Evolutionary conservation across 2,113 vertebrate genomes (phyloP).

Genomic region (Syrrhaptes paradoxus): DNA sequence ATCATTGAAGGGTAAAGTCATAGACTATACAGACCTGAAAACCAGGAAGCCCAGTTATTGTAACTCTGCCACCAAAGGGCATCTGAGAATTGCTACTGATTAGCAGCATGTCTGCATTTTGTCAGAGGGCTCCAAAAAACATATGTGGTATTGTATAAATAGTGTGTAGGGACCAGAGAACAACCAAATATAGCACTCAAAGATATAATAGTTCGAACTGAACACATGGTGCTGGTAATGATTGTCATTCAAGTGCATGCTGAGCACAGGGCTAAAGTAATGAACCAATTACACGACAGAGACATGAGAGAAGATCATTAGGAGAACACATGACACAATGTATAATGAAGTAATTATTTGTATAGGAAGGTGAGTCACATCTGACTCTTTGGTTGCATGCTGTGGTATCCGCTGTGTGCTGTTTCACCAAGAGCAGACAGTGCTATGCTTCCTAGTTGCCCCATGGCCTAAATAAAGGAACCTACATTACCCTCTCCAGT

Average conservation of each 20-base stretch:
- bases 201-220: not conserved
- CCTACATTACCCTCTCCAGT: not conserved
- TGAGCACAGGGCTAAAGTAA: not conserved
- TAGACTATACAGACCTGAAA: not conserved
- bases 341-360: not conserved
- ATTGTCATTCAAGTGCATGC: not conserved
- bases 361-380: not conserved
- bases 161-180: not conserved
- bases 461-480: not conserved
- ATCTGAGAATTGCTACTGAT: not conserved
- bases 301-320: not conserved
- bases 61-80: not conserved
- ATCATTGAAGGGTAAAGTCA: not conserved
- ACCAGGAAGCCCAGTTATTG: not conserved
- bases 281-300: not conserved
- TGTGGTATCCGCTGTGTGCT: not conserved
- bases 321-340: not conserved
- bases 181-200: not conserved
- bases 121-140: slow-evolving; percentile 2
- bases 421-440: not conserved
- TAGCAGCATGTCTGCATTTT: not conserved
- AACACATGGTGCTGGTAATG: slow-evolving; percentile 14
- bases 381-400: not conserved
- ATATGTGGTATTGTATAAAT: not conserved
- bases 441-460: not conserved